phyloP scores from a whole-genome alignment of 2,797 vertebrate species.

The Pteropus rufus region DNA sequence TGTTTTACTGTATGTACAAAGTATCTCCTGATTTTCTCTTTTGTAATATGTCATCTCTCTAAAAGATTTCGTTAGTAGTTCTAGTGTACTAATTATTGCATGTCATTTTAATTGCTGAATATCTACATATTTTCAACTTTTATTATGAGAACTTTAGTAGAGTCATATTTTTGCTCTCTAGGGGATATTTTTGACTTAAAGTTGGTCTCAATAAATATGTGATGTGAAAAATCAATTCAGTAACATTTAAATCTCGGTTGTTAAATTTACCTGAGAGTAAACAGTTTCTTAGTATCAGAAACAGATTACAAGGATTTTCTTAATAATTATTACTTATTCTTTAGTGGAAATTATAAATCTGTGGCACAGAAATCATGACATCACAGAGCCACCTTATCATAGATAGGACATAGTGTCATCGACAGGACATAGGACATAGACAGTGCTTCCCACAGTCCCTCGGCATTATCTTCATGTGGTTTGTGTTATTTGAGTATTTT shows the following conservation, averaged over 20 bases:
- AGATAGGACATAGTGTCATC: too few relatives aligned
- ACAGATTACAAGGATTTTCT: background rate
- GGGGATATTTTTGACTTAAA: background rate
- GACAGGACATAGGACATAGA: too few relatives aligned
- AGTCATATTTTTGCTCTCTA: background rate
- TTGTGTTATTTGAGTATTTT: background rate
- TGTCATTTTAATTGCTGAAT: background rate
- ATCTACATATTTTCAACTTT: background rate
- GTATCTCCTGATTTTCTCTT: background rate
- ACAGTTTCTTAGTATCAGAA: background rate
- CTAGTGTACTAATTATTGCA: background rate
- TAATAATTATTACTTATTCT: background rate
- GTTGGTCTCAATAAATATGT: background rate
- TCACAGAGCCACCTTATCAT: background rate
- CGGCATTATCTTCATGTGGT: background rate
- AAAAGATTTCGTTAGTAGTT: background rate
- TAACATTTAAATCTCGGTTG: background rate
- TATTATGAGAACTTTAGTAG: background rate
- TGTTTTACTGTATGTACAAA: background rate
- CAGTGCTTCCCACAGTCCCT: background rate
- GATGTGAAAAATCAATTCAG: background rate
- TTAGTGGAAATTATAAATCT: background rate
- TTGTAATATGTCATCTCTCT: background rate
- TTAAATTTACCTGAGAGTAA: background rate
- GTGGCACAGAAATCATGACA: fast-evolving